These are phyloP conservation scores for Colletes gigas DNA, from an alignment of 1,140 invertebrate species.

Conservation along the genomic window DNA sequence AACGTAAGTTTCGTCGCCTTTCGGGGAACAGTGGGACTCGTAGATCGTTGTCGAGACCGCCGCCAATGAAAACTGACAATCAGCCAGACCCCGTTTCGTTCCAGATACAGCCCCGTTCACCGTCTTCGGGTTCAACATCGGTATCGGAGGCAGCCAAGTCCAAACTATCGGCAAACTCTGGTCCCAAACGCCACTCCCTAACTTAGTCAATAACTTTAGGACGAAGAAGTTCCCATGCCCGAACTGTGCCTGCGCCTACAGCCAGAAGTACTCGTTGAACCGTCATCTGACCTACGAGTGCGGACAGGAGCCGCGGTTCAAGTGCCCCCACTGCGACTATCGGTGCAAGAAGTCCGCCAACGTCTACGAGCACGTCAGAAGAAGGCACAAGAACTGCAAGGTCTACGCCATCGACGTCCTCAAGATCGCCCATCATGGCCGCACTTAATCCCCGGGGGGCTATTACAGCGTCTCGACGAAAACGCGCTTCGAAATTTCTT, in stretches of 20 bases:
- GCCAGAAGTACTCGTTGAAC: conserved; percentile 67
- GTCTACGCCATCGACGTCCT: conserved; percentile 27
- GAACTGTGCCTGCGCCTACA: conserved; percentile 54
- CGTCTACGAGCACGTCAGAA: conserved; percentile 57
- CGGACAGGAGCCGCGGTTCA: conserved; percentile 75
- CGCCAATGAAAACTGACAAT: neutral
- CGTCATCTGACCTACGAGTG: conserved; percentile 79
- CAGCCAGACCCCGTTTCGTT: conserved; percentile 45
- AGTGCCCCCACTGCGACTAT: conserved; percentile 76
- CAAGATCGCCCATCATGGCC: neutral
- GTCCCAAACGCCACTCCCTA: neutral
- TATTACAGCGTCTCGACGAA: neutral
- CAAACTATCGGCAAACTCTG: neutral
- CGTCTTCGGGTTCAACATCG: conserved; percentile 33
- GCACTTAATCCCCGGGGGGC: neutral
- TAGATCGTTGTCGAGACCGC: neutral
- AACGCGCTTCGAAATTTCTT: no score
- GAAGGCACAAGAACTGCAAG: conserved; percentile 43
- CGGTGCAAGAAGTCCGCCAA: conserved; percentile 54
- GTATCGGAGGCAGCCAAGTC: conserved; percentile 11
- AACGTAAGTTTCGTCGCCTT: neutral
- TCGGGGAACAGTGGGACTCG: neutral
- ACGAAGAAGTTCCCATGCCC: conserved; percentile 55
- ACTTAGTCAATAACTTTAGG: conserved; percentile 17
- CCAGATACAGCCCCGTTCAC: conserved; percentile 27